Base-by-base conservation (phyloP, 2,888 invertebrate genomes). In the Hydrotaea cyrtoneurina region DNA sequence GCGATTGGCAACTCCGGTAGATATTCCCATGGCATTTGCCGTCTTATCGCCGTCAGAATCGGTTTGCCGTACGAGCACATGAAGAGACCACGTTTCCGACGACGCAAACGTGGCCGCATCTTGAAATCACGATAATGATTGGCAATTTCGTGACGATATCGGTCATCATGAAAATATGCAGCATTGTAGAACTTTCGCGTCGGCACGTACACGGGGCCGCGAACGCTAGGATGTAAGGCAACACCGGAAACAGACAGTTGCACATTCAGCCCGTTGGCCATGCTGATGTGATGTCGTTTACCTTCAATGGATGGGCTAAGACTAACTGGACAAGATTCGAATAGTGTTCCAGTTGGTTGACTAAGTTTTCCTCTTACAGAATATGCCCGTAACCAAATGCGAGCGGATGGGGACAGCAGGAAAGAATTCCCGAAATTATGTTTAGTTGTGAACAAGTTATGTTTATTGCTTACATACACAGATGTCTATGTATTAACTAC, bases 41-140 rank as follows among this genome's bases (percentile, higher is more conserved):
- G 36, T 7, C 7, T 31, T 43, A 74, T 50, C 5, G 78, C 78
- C 13, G 23, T 15, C 11, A 3, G n/a, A 5, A 55, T 64, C 15
- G 73, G 23, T n/a, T 83, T 83, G 8, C 53, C 75, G 23, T 75
- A 76, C 13, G 15, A 43, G 31, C 79, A 85, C 76, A 71, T 77
- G 39, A 83, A 78, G 55, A 69, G 64, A 11, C 50, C 62, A 50
- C 72, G 79, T 46, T 53, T 72, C 26, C 78, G 66, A 19, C 81
- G 87, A 10, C 64, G 57, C 13, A 82, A 80, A 7, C 85, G 78
- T 13, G 85, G 85, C 2, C 79, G 77, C 39, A 73, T 78, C 86
- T 91, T 90, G 55, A 87, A 89, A 86, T 91, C 91, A 4, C 90
- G 89, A 88, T 91, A 92, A 88, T 92, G 89, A 88, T 92, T 92